Evolutionary conservation across 2,888 invertebrate species (phyloP), one percentile per base, ranked within the genome.

Genomic region (Yponomeuta plumbellus): DNA sequence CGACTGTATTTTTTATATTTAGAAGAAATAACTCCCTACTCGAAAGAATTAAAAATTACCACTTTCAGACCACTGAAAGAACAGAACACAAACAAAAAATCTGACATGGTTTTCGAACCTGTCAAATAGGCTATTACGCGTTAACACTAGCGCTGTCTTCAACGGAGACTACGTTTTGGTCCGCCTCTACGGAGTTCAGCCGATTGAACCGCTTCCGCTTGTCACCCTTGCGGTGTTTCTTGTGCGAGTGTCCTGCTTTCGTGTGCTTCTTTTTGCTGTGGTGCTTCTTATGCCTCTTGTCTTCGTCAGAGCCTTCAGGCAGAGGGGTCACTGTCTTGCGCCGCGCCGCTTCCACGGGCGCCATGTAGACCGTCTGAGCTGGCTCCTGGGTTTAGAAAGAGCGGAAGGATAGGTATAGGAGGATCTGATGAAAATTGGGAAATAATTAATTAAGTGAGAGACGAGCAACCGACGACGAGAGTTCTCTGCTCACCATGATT

Each of bases 361-460:
- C 89, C 87, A 88, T 85, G 72, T 88, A 89, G 0, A 82, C 85
- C 4, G 73, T 72, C 23, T 21, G 56, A 0, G 75, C 71, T 2
- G 86, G 84, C 67, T 85, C 88, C 88, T 87, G 69, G 1, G 21
- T 8, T 13, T 23, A 11, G 11, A 20, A 22, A 23, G 39, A 17
- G 26, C 26, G 44, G 13, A 5, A 26, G 2, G 5, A 2, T 26
- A 26, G 23, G 23, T 4, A 26, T 26, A 26, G 5, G 3, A 26
- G 23, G 23, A 26, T 26, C 23, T 26, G 23, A 26, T 26, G 23
- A 26, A 26, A 1, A 26, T 26, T 2, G 23, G 23, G 23, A 26
- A 26, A n/a, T n/a, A 26, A 26, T 1, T 26, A 26, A 26, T 4
- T 2, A 26, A 2, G 23, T 26, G 23, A 2, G 2, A 26, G n/a